These are phyloP conservation scores for Erebia palarica DNA, from an alignment of 2,888 invertebrate species.

Conservation along the genomic window DNA sequence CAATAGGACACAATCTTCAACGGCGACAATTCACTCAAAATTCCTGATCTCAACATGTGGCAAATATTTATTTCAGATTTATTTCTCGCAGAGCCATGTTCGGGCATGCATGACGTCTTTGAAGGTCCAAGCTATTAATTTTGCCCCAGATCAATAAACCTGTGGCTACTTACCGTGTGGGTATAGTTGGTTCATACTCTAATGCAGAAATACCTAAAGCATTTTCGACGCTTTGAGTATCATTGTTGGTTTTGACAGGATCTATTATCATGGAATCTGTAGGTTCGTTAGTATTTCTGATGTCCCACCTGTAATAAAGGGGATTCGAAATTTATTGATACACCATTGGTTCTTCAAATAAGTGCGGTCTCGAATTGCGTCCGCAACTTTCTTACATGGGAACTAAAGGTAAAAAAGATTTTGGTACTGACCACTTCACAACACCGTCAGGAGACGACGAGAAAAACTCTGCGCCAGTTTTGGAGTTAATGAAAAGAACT, in stretches of 20 bases:
- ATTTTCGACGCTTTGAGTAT: constrained; percentile 81
- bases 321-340: neutral
- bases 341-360: neutral
- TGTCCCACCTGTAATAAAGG: constrained; percentile 86
- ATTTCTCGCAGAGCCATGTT: too few species aligned
- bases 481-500: constrained; percentile 96
- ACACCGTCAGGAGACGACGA: constrained; percentile 96
- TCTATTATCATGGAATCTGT: constrained; percentile 87
- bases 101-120: too few species aligned
- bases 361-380: too few species aligned
- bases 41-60: too few species aligned
- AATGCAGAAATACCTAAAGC: constrained; percentile 86
- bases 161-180: constrained; percentile 79
- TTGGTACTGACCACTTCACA: constrained; percentile 85
- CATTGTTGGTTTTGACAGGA: constrained; percentile 82
- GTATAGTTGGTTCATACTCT: constrained; percentile 90
- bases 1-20: too few species aligned
- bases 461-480: constrained; percentile 97
- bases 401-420: neutral
- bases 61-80: too few species aligned
- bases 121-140: neutral
- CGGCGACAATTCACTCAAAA: too few species aligned
- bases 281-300: constrained; percentile 85
- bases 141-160: neutral
- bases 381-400: too few species aligned